Evolutionary conservation across 1,140 invertebrate genomes (phyloP).

Genomic region (Mactra quadrangularis): DNA sequence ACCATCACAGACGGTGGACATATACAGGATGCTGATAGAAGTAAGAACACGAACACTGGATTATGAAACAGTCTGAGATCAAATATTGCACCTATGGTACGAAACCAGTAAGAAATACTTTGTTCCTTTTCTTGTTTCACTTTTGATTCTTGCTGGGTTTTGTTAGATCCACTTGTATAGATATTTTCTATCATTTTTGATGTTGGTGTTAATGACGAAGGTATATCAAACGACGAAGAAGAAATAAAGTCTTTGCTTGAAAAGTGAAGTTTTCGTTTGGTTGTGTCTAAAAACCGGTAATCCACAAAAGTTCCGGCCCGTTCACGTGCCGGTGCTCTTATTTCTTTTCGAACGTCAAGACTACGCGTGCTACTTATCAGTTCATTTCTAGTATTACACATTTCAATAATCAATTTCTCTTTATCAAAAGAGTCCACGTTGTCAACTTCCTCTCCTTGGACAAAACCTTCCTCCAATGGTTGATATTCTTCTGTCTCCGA

Average conservation of each 20-base stretch:
- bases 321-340: not conserved
- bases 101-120: not conserved
- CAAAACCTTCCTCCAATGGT: not conserved
- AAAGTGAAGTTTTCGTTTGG: not conserved
- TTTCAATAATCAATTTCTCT: not conserved
- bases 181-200: not conserved
- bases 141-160: not conserved
- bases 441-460: not conserved
- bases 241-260: not conserved
- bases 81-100: not conserved
- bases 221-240: not conserved
- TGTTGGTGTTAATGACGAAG: not conserved
- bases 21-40: not conserved
- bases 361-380: not conserved
- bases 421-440: not conserved
- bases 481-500: not conserved
- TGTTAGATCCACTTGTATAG: not conserved
- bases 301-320: not conserved
- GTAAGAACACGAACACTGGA: conserved; percentile 12
- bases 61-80: conserved; percentile 25
- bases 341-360: not conserved
- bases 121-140: not conserved
- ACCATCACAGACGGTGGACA: conserved; percentile 9
- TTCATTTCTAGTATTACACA: not conserved
- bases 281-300: not conserved